Percentiles rank a stretch among this genome's conserved stretches.
Conservation (phyloP, 1,140 invertebrate genomes). For the Fopius arisanus region DNA sequence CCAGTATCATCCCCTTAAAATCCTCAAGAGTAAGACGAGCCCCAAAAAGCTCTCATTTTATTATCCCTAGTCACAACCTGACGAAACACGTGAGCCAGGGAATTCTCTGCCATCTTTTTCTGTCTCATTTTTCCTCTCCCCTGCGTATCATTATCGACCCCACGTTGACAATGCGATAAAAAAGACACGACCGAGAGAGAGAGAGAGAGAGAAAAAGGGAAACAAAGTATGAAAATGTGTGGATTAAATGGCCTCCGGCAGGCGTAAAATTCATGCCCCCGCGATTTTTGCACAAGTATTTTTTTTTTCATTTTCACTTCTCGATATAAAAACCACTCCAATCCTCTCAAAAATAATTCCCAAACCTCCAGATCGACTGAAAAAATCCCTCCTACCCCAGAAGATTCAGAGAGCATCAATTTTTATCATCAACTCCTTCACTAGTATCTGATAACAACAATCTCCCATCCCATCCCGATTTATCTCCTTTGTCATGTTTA, state of each 20-base stretch:
- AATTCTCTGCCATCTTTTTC: slow-evolving; percentile 8
- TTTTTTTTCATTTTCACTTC: no score
- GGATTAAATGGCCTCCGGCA: background rate
- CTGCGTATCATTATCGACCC: slow-evolving; percentile 12
- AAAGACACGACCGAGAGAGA: background rate
- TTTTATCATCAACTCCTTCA: no score
- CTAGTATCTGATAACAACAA: no score
- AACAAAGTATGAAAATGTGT: slow-evolving; percentile 7
- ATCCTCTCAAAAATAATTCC: no score
- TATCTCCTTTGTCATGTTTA: no score
- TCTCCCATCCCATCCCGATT: no score
- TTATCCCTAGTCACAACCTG: background rate
- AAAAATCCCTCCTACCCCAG: no score
- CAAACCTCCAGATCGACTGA: no score
- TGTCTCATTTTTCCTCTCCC: background rate
- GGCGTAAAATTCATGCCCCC: background rate
- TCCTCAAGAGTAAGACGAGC: background rate
- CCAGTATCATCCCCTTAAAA: no score
- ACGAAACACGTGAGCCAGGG: background rate
- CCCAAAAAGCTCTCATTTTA: background rate
- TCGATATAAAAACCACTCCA: no score
- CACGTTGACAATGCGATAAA: slow-evolving; percentile 18
- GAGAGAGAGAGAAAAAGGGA: background rate
- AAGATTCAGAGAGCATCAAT: no score
- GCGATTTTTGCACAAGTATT: background rate